These are phyloP conservation scores for Phymanthus crucifer DNA, from an alignment of 92 coral and sea anemone species.

Conservation along the genomic window DNA sequence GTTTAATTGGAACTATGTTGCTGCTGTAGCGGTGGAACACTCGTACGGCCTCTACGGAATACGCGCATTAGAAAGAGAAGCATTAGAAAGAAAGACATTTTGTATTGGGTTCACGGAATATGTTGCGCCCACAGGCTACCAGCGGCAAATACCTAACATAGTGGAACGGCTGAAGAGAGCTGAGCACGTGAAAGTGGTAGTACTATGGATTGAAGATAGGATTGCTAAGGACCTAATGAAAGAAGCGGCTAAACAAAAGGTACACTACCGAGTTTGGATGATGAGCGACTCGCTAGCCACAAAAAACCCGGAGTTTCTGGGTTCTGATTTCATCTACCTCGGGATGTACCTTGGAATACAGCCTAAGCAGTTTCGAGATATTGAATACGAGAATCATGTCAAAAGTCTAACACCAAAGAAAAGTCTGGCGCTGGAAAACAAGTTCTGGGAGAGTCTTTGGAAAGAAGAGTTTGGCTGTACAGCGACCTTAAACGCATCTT, in stretches of 20 bases:
- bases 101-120: conserved; percentile 74
- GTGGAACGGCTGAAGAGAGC: conserved; percentile 49
- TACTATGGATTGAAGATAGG: conserved; percentile 72
- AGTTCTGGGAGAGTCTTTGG: conserved; percentile 66
- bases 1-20: conserved; percentile 67
- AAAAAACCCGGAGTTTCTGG: conserved; percentile 57
- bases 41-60: conserved; percentile 75
- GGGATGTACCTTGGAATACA: conserved; percentile 67
- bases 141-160: conserved; percentile 36
- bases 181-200: conserved; percentile 59
- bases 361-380: conserved; percentile 52
- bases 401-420: conserved; percentile 46
- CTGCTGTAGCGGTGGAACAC: conserved; percentile 73
- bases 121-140: conserved; percentile 50
- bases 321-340: conserved; percentile 55
- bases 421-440: conserved; percentile 25
- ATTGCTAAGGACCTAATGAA: conserved; percentile 50
- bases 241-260: conserved; percentile 61
- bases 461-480: conserved; percentile 46
- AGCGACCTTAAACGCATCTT: neutral
- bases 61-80: conserved; percentile 64
- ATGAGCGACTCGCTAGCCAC: conserved; percentile 80
- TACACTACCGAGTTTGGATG: conserved; percentile 65
- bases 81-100: conserved; percentile 56
- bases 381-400: conserved; percentile 42